Evolutionary conservation across 2,888 invertebrate genomes (phyloP).

Genomic region (Blastobasis lacticolella): DNA sequence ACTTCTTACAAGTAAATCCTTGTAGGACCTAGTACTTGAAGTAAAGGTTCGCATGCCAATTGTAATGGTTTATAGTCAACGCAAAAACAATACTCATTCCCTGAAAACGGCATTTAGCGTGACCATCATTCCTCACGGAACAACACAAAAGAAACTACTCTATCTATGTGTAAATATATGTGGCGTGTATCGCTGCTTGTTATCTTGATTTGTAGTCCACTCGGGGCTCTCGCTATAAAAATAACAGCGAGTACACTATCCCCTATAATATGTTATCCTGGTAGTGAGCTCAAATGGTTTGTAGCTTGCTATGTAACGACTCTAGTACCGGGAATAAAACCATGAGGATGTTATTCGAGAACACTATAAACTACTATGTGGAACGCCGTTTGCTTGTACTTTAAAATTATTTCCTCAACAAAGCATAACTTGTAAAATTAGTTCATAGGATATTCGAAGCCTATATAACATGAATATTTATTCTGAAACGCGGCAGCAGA

Average conservation of each 20-base stretch:
- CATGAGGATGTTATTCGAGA: no score
- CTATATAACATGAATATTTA: no score
- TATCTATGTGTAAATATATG: slow-evolving; percentile 45
- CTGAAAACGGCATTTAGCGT: no score
- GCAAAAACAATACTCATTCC: no score
- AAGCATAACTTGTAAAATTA: not conserved
- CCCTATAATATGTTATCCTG: slow-evolving; percentile 41
- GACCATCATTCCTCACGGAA: no score
- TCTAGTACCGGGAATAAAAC: not conserved
- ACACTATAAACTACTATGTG: not conserved
- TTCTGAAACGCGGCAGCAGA: no score
- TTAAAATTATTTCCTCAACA: not conserved
- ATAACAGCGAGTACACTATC: slow-evolving; percentile 38
- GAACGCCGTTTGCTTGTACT: not conserved
- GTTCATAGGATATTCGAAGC: not conserved
- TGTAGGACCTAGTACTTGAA: no score
- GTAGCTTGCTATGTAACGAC: slow-evolving; percentile 42
- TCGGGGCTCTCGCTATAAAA: slow-evolving; percentile 50
- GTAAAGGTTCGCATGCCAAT: no score
- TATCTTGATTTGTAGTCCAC: slow-evolving; percentile 65
- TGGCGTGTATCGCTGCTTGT: slow-evolving; percentile 50
- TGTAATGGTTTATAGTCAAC: no score
- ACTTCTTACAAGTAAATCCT: no score
- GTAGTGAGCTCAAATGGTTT: slow-evolving; percentile 42
- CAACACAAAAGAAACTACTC: no score